Evolutionary conservation across 1,140 invertebrate genomes (phyloP).

Genomic region (Theocolax elegans): DNA sequence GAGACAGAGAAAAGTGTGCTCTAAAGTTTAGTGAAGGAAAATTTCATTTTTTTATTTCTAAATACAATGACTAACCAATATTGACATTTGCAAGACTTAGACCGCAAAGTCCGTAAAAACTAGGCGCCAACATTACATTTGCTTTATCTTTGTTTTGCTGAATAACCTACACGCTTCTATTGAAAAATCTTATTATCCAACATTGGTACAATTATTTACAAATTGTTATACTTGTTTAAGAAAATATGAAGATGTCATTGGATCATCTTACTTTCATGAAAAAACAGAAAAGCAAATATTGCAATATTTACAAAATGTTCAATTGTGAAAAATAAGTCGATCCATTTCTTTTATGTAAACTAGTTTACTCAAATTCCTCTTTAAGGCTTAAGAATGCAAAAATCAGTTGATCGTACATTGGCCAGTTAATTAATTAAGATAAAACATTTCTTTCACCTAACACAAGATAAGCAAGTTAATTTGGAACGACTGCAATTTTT

Average conservation of each 20-base stretch:
- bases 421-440: constrained; percentile 16
- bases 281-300: constrained; percentile 37
- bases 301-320: constrained; percentile 41
- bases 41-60: background rate
- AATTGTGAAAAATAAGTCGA: constrained; percentile 35
- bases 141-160: background rate
- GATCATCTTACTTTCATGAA: constrained; percentile 35
- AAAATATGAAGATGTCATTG: constrained; percentile 39
- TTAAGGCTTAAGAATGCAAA: constrained; percentile 26
- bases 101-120: constrained; percentile 18
- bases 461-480: constrained; percentile 24
- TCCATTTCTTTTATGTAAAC: constrained; percentile 25
- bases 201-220: constrained; percentile 38
- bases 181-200: constrained; percentile 38
- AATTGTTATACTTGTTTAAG: constrained; percentile 31
- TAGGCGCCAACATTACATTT: constrained; percentile 20
- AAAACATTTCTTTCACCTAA: constrained; percentile 16
- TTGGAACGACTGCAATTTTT: constrained; percentile 9
- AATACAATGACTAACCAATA: constrained; percentile 4
- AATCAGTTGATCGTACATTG: constrained; percentile 36
- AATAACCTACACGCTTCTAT: constrained; percentile 30
- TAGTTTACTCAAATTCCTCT: constrained; percentile 28
- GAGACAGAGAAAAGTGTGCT: constrained; percentile 27
- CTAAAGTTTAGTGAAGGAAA: constrained; percentile 23
- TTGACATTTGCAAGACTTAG: constrained; percentile 24